phyloP scores from a whole-genome alignment of 2,113 vertebrate species.

The Podarcis cretensis region DNA sequence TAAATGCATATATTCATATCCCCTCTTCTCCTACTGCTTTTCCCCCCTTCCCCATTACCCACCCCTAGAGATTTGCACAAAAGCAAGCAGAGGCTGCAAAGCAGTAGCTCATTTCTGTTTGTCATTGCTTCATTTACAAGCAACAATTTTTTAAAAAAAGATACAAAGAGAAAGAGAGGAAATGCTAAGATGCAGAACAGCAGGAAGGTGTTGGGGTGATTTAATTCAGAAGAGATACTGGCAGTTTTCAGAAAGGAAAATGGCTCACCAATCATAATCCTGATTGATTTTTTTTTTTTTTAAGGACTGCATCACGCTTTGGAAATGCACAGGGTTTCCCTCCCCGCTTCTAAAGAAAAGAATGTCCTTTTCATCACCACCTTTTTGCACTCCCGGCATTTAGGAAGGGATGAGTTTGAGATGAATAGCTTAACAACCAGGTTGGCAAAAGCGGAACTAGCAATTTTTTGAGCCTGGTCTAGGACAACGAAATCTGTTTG shows the following conservation, averaged over 20 bases:
- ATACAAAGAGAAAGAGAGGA: background rate
- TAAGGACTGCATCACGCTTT: background rate
- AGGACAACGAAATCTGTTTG: background rate
- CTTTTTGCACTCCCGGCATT: background rate
- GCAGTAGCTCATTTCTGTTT: background rate
- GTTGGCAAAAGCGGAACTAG: background rate
- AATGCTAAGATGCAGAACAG: background rate
- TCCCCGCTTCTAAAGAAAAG: background rate
- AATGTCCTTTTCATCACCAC: background rate
- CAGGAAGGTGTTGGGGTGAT: background rate
- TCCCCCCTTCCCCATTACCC: background rate
- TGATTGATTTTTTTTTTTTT: background rate
- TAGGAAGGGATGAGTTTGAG: background rate
- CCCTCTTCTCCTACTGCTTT: too few relatives aligned
- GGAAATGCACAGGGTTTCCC: background rate
- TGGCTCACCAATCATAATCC: background rate
- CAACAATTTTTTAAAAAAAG: background rate
- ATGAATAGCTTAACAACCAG: background rate
- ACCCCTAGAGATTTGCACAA: background rate
- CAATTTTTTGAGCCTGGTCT: background rate
- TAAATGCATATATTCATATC: too few relatives aligned
- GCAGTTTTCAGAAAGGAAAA: background rate
- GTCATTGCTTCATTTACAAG: background rate
- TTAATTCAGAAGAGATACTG: background rate
- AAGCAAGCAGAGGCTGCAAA: background rate